A percentile compares a stretch with the other conserved stretches of the same genome.
These are phyloP conservation scores for Leucosticte australis DNA, from an alignment of 2,113 vertebrate species.

Conservation along the genomic window DNA sequence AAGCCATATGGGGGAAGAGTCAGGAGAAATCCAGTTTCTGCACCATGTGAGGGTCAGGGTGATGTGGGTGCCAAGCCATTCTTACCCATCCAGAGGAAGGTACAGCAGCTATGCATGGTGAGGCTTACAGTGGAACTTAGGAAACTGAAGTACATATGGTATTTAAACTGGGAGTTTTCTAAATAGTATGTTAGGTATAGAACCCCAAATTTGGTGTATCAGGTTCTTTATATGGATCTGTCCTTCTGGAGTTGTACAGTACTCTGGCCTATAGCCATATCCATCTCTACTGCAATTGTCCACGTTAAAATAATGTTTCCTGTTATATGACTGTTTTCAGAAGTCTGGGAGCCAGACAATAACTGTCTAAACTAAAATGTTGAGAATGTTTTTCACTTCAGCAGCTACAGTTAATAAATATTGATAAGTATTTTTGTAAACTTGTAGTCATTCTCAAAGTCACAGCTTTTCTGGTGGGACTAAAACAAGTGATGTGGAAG, in stretches of 20 bases:
- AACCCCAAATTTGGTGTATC: not conserved
- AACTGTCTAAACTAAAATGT: not conserved
- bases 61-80: not conserved
- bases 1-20: not conserved
- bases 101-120: not conserved
- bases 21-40: not conserved
- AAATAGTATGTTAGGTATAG: not conserved
- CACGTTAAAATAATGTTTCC: not conserved
- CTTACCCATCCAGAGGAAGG: not conserved
- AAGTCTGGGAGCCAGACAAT: not conserved
- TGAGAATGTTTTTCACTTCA: not conserved
- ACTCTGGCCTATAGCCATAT: not conserved
- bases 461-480: not conserved
- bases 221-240: not conserved
- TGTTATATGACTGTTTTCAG: not conserved
- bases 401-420: not conserved
- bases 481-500: not conserved
- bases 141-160: fast-evolving
- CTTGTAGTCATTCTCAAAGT: not conserved
- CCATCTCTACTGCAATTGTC: not conserved
- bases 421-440: not conserved
- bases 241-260: not conserved
- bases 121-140: not conserved
- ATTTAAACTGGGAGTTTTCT: not conserved
- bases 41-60: not conserved